Base-by-base conservation (phyloP, 2,888 invertebrate genomes). In the Diarsia dahlii region DNA sequence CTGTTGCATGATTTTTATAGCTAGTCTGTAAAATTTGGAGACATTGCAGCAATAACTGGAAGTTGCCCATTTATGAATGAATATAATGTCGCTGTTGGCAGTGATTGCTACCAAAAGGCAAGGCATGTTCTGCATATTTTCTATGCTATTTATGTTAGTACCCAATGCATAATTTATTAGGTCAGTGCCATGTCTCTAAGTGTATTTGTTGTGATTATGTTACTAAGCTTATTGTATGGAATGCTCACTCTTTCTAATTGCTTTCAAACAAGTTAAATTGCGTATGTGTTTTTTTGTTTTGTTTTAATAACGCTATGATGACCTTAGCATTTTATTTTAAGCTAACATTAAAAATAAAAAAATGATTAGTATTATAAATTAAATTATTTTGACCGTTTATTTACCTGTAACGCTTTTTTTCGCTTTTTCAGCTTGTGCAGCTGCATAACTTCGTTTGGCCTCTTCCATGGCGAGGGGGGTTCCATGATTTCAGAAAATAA, bases 361-460 rank as follows among this genome's bases (percentile, higher is more conserved):
- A n/a, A 6, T 10, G n/a, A 23, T 34, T 46, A 1, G 6, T 50
- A 23, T 39, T n/a, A 34, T 0, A 6, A 46, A 3, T 20, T 0
- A 34, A 66, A 54, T 48, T 45, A 34, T 65, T 45, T 60, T 12
- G 12, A 66, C 56, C 18, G 5, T 20, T n/a, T 50, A 15, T 5
- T 46, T 65, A 98, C 98, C 94, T 98, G 98, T 67, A 99, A 94
- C 48, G 98, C 98, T 93, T 97, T 97, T 92, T 98, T 98, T 91
- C 98, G 98, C 88, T 97, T 97, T 92, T 98, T 98, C 80, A 98
- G 92, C 85, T 98, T 97, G 92, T 98, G 98, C 74, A 98, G 93
- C 91, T 97, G 97, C 98, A 98, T 98, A 77, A 97, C 96, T 93
- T 97, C 97, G 87, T 95, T 96, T 56, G 97, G 97, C 86, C 95